A percentile compares a stretch with the other conserved stretches of the same genome.
phyloP scores from a whole-genome alignment of 1,140 invertebrate genomes.

The Diprion similis region DNA sequence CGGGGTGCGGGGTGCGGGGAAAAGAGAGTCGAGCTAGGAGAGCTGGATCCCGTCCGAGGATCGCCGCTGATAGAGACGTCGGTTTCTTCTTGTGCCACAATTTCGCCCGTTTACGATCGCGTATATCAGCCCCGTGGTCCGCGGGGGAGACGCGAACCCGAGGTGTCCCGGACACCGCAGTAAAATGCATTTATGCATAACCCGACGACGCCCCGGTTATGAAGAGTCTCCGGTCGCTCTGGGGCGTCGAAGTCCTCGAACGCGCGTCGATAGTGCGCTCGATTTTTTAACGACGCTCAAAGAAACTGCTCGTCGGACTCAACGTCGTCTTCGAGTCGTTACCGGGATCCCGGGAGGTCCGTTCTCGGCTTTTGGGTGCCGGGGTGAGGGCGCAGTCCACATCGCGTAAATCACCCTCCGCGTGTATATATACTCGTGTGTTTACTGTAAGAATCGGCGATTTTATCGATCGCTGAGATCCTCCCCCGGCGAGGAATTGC shows the following conservation, averaged over 20 bases:
- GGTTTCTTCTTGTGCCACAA: slow-evolving; percentile 43
- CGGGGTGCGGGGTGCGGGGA: not conserved
- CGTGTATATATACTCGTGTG: too few relatives aligned
- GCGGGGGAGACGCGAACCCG: not conserved
- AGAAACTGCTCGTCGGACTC: not conserved
- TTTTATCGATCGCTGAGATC: too few relatives aligned
- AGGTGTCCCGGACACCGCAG: not conserved
- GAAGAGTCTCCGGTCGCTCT: slow-evolving; percentile 8
- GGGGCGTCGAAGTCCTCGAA: slow-evolving; percentile 23
- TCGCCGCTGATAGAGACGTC: slow-evolving; percentile 44
- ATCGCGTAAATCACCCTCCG: not conserved
- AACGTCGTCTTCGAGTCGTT: not conserved
- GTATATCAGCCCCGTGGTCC: slow-evolving; percentile 34
- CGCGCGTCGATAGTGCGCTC: not conserved
- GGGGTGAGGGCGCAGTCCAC: not conserved
- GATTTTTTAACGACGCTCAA: not conserved
- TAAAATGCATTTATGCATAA: not conserved
- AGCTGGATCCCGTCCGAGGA: slow-evolving; percentile 33
- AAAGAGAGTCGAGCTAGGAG: slow-evolving; percentile 30
- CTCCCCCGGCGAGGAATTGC: too few relatives aligned
- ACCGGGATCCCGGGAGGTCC: not conserved
- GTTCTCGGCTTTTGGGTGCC: not conserved
- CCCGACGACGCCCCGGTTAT: not conserved
- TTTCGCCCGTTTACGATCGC: slow-evolving; percentile 45
- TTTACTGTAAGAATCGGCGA: too few relatives aligned